phyloP scores from a whole-genome alignment of 2,113 vertebrate species.

The Anoura caudifer region DNA sequence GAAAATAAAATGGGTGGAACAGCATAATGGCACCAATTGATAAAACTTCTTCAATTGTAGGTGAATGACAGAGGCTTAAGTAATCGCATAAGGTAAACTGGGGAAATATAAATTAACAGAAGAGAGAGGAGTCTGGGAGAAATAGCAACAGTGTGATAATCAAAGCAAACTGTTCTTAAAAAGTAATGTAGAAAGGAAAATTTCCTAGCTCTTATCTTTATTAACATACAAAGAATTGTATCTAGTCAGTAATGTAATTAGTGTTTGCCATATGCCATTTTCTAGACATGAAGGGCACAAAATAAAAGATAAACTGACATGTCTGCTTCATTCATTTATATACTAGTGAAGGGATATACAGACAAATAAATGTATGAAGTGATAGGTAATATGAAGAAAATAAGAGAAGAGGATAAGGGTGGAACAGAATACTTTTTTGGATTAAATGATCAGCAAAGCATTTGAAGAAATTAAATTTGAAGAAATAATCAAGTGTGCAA shows the following conservation, averaged over 20 bases:
- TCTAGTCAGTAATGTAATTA: background rate
- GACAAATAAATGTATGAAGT: background rate
- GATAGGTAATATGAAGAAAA: background rate
- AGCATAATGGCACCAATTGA: background rate
- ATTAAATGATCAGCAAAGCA: background rate
- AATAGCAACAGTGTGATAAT: background rate
- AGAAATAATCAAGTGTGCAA: background rate
- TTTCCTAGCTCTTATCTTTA: background rate
- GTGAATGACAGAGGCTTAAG: background rate
- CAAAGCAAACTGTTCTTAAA: background rate
- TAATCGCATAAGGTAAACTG: background rate
- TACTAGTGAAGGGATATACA: background rate
- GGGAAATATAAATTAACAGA: background rate
- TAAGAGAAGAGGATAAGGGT: background rate
- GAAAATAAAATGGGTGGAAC: background rate
- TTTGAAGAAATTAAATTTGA: background rate
- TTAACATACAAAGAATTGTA: background rate
- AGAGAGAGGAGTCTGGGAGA: background rate
- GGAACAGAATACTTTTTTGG: background rate
- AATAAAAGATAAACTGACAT: background rate
- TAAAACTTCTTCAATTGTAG: background rate
- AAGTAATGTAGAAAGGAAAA: background rate
- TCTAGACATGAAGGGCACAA: background rate
- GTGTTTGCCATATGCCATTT: background rate
- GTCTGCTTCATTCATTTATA: background rate